Percentiles rank a stretch among this genome's conserved stretches.
Conservation (phyloP, 2,113 vertebrate species). For the Halcyon senegalensis region DNA sequence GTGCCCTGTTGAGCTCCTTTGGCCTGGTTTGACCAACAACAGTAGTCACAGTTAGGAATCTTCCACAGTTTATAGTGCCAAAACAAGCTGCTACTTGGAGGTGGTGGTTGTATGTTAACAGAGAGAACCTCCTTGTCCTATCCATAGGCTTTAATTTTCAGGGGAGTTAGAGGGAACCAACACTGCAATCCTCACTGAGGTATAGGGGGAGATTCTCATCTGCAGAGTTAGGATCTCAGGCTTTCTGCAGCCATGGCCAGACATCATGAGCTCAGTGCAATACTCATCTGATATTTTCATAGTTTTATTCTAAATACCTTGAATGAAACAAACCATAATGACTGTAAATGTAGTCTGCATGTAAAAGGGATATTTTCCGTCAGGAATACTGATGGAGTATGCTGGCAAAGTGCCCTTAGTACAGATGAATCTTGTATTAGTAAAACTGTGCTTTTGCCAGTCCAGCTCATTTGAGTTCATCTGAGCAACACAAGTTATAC, state of each 20-base stretch:
- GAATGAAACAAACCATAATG: not conserved
- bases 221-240: not conserved
- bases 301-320: not conserved
- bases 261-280: not conserved
- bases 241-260: not conserved
- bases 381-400: not conserved
- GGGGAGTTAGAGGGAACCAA: not conserved
- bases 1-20: not conserved
- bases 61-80: not conserved
- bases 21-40: not conserved
- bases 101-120: not conserved
- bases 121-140: not conserved
- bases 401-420: conserved; percentile 21
- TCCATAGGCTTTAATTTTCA: not conserved
- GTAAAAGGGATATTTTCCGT: not conserved
- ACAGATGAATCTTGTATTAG: not conserved
- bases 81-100: not conserved
- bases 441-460: conserved; percentile 14
- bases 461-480: not conserved
- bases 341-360: not conserved
- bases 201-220: not conserved
- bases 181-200: not conserved
- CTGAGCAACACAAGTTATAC: not conserved
- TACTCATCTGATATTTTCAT: not conserved
- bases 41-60: not conserved